Conservation (phyloP, 2,888 invertebrate genomes). For the Apamea epomidion region DNA sequence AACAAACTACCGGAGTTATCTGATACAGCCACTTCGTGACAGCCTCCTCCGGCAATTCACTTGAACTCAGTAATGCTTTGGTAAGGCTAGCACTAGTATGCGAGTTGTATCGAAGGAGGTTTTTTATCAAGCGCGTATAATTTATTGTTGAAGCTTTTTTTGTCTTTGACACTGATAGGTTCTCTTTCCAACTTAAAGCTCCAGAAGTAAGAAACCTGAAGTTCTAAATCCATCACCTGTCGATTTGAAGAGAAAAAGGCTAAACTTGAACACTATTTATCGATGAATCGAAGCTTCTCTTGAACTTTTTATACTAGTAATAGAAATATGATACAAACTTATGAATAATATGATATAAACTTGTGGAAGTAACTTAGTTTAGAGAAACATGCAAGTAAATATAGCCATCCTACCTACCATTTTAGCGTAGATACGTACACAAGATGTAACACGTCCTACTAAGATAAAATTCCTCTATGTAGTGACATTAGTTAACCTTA, state of each 20-base stretch:
- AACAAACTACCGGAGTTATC: constrained; percentile 89
- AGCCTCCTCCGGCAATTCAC: constrained; percentile 77
- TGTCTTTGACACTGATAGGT: constrained; percentile 29
- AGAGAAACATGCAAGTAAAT: background rate
- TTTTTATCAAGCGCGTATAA: constrained; percentile 39
- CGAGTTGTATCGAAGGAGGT: constrained; percentile 33
- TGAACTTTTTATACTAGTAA: background rate
- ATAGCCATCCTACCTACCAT: background rate
- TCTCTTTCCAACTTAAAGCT: background rate
- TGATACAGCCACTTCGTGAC: constrained; percentile 88
- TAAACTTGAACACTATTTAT: constrained; percentile 5
- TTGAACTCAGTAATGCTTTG: constrained; percentile 67
- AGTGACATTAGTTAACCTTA: constrained; percentile 41
- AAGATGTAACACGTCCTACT: constrained; percentile 25
- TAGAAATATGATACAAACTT: background rate
- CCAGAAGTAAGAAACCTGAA: background rate
- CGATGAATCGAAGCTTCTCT: background rate
- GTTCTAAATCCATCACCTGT: constrained; percentile 23
- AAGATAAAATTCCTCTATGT: constrained; percentile 46
- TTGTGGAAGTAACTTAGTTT: background rate
- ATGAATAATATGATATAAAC: background rate
- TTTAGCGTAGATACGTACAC: background rate
- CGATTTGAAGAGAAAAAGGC: constrained; percentile 11
- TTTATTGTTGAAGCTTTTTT: constrained; percentile 36
- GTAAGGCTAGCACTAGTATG: constrained; percentile 26